Percentiles rank a stretch among this genome's conserved stretches.
These are phyloP conservation scores for Scaeva pyrastri DNA, from an alignment of 2,888 invertebrate species.

Conservation along the genomic window DNA sequence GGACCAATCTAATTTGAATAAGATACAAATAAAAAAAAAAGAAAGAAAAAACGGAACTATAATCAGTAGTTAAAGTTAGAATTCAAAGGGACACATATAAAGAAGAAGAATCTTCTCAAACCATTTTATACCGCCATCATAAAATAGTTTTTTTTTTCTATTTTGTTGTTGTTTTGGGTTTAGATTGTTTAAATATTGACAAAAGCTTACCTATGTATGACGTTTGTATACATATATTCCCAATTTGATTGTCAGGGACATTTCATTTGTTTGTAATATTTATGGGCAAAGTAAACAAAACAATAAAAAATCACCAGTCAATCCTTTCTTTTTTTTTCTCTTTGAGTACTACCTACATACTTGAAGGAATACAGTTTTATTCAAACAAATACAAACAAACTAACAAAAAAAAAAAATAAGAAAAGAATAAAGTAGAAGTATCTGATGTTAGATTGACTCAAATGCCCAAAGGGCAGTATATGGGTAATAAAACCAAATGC, in stretches of 20 bases:
- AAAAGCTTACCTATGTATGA: conserved; percentile 42
- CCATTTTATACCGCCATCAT: conserved; percentile 1
- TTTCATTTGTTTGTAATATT: conserved; percentile 44
- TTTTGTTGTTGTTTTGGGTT: neutral
- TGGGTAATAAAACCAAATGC: conserved; percentile 41
- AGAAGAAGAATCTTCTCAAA: neutral
- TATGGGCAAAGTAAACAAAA: conserved; percentile 24
- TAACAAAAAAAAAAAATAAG: too few relatives aligned
- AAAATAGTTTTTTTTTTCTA: conserved; percentile 11
- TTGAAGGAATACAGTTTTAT: conserved; percentile 1
- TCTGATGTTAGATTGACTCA: conserved; percentile 30
- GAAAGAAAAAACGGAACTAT: conserved; percentile 25
- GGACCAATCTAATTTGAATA: conserved; percentile 32
- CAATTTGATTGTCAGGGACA: conserved; percentile 48
- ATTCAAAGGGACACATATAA: conserved; percentile 12
- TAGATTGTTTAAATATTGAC: conserved; percentile 55
- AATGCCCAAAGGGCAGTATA: conserved; percentile 46
- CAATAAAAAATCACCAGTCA: conserved; percentile 23
- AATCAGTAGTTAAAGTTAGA: conserved; percentile 47
- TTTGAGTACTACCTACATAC: neutral
- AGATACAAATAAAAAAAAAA: conserved; percentile 13
- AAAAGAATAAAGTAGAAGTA: neutral
- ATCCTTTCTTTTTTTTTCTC: conserved; percentile 1
- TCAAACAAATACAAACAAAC: neutral
- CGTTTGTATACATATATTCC: neutral